Evolutionary conservation across 2,113 vertebrate species (phyloP).

Genomic region (Platysteira castanea): DNA sequence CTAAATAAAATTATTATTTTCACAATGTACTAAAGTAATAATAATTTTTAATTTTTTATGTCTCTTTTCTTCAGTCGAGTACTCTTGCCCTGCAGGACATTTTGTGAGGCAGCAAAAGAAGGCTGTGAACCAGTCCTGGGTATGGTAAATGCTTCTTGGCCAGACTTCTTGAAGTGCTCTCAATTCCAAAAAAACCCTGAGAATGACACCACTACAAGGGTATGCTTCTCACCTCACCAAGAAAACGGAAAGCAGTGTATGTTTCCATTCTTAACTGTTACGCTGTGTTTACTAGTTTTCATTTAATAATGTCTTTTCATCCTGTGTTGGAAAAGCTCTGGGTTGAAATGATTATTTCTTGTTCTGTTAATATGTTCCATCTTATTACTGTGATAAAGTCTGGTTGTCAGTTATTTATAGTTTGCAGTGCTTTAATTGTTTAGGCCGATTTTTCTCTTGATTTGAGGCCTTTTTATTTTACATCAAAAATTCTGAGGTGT

Average conservation of each 20-base stretch:
- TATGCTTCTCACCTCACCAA: constrained; percentile 83
- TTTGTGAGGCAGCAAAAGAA: constrained; percentile 90
- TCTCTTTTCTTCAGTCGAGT: constrained; percentile 50
- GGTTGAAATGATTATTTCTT: not conserved
- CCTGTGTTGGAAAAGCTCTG: not conserved
- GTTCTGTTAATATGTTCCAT: not conserved
- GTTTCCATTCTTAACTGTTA: constrained; percentile 38
- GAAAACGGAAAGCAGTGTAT: constrained; percentile 80
- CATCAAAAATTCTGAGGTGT: not conserved
- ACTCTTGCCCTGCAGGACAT: constrained; percentile 85
- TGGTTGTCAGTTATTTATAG: not conserved
- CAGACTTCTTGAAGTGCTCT: constrained; percentile 90
- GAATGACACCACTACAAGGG: constrained; percentile 21
- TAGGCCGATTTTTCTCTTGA: not conserved
- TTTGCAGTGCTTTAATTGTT: not conserved
- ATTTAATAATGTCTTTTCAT: not conserved
- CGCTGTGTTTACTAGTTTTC: not conserved
- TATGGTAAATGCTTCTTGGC: constrained; percentile 94
- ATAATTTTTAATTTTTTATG: not conserved
- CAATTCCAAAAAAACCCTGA: constrained; percentile 79
- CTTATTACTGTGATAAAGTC: not conserved
- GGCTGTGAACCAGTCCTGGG: constrained; percentile 91
- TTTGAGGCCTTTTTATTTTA: not conserved
- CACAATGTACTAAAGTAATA: not conserved
- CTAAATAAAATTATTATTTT: too few species aligned